phyloP scores from a whole-genome alignment of 2,797 vertebrate species.

The Bucorvus abyssinicus region DNA sequence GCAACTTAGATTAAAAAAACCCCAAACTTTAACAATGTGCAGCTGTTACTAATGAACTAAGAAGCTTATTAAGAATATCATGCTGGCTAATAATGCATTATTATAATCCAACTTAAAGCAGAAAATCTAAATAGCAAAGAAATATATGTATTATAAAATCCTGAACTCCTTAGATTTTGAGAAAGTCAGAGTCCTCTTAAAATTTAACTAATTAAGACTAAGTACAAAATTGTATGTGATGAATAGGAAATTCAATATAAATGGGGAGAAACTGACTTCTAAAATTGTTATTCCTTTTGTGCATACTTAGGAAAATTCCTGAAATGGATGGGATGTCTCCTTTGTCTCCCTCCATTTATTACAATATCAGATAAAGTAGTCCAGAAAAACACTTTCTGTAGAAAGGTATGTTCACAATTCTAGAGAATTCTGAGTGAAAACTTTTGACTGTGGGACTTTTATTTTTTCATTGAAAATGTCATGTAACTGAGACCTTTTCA shows the following conservation, averaged over 20 bases:
- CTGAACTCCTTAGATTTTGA: background rate
- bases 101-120: constrained; percentile 43
- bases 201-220: constrained; percentile 32
- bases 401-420: background rate
- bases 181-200: constrained; percentile 34
- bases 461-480: constrained; percentile 29
- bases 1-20: background rate
- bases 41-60: constrained; percentile 53
- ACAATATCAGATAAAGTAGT: background rate
- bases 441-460: background rate
- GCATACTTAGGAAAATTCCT: background rate
- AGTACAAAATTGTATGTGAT: constrained; percentile 6
- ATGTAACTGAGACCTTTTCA: constrained; percentile 51
- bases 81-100: constrained; percentile 49
- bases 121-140: constrained; percentile 9
- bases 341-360: background rate
- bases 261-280: background rate
- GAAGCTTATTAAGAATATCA: constrained; percentile 35
- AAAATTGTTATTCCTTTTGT: background rate
- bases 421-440: background rate
- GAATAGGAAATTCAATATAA: constrained; percentile 32
- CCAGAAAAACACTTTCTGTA: background rate
- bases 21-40: constrained; percentile 7
- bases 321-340: background rate
- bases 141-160: background rate